Base-by-base conservation (phyloP, 2,888 invertebrate species). In the Sesia apiformis region DNA sequence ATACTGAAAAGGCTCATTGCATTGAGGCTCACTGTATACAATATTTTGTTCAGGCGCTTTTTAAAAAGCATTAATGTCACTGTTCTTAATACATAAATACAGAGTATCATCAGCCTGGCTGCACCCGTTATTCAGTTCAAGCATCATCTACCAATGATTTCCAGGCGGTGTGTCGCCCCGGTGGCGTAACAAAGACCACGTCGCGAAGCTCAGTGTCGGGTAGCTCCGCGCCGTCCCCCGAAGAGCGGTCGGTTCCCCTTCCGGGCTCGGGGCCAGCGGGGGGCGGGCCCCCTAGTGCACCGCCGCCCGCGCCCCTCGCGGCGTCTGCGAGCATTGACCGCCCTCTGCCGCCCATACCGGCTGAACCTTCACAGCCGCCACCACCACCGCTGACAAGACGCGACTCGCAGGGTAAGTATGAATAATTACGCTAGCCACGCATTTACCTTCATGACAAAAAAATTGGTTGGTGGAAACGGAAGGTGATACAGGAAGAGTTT, bases 351-450 rank as follows among this genome's bases (percentile, higher is more conserved):
- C 92, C 92, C 40, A 92, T 92, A 57, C 92, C 92, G 0, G 92
- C 90, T 0, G 90, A 90, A 64, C 90, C 90, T 1, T 62, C 83
- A 40, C 87, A 86, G 64, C 85, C 90, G 3, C 88, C 90, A 39
- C 90, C 88, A 49, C 88, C 88, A 38, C 88, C 88, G 38, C 76
- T 89, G 52, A 74, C 86, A 0, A 90, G 94, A 51, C 91, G 94
- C 50, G 94, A 94, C 69, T 94, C 94, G 42, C 94, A 94, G 90
- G 92, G 93, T 93, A 78, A 64, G 39, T 7, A 42, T 23, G 23
- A 23, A 23, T 23, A 23, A 23, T 23, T 2, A 23, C 23, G 23
- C 23, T 2, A 23, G 23, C 23, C 1, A 23, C 23, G 23, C 23
- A 23, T 23, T 23, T 23, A 23, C 23, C 23, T 23, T 23, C 2